phyloP scores from a whole-genome alignment of 2,888 invertebrate species.

The Helleia helle region DNA sequence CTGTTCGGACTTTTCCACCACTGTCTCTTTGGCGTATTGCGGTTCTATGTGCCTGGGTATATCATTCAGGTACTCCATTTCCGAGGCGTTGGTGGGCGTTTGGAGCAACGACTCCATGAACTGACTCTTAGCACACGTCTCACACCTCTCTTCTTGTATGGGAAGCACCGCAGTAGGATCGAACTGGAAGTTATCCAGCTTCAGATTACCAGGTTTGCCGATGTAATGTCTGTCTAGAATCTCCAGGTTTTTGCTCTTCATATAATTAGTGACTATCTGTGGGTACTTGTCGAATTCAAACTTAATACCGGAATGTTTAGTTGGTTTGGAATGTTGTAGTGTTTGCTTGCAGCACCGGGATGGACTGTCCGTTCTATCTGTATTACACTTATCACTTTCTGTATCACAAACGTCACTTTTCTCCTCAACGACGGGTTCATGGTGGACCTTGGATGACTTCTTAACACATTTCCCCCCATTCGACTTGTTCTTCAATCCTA shows the following conservation, averaged over 20 bases:
- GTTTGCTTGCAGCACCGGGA: conserved; percentile 64
- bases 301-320: conserved; percentile 81
- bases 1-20: conserved; percentile 29
- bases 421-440: conserved; percentile 36
- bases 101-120: conserved; percentile 76
- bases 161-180: conserved; percentile 61
- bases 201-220: conserved; percentile 70
- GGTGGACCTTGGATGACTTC: conserved; percentile 46
- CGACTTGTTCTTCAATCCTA: conserved; percentile 76
- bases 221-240: conserved; percentile 74
- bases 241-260: conserved; percentile 83
- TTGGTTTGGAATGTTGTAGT: conserved; percentile 74
- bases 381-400: conserved; percentile 31
- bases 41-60: conserved; percentile 53
- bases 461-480: conserved; percentile 54
- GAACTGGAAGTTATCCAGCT: conserved; percentile 67
- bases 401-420: conserved; percentile 31
- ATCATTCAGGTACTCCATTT: conserved; percentile 73
- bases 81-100: conserved; percentile 86
- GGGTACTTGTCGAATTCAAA: conserved; percentile 84
- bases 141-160: conserved; percentile 64
- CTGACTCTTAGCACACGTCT: conserved; percentile 68
- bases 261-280: conserved; percentile 82
- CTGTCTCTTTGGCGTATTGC: conserved; percentile 49
- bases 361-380: conserved; percentile 38